Percentiles rank a stretch among this genome's conserved stretches.
Evolutionary conservation across 2,888 invertebrate species (phyloP).

Genomic region (Acronicta psi): DNA sequence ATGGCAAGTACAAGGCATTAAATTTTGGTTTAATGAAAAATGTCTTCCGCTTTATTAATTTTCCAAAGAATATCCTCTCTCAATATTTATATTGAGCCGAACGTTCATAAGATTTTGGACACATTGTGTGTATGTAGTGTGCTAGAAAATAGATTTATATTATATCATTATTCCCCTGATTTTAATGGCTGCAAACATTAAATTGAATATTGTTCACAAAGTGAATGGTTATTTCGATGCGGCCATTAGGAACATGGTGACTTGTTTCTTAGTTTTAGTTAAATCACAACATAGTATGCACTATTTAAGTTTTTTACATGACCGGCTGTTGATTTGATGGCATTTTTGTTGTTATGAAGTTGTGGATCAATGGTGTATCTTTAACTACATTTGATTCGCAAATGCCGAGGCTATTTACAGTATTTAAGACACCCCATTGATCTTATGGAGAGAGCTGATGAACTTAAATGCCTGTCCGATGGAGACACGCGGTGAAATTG

Average conservation of each 20-base stretch:
- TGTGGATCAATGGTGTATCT: conserved; percentile 62
- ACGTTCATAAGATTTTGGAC: conserved; percentile 43
- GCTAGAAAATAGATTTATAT: conserved; percentile 60
- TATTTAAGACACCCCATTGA: conserved; percentile 60
- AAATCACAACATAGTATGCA: conserved; percentile 74
- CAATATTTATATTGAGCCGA: conserved; percentile 28
- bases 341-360: conserved; percentile 55
- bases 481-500: conserved; percentile 23
- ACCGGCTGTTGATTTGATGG: conserved; percentile 71
- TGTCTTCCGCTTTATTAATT: conserved; percentile 58
- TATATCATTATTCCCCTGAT: conserved; percentile 56
- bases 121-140: conserved; percentile 60
- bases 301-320: conserved; percentile 77
- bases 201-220: conserved; percentile 65
- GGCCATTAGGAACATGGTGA: conserved; percentile 62
- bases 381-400: conserved; percentile 31
- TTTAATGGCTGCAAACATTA: conserved; percentile 57
- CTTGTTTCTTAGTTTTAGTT: conserved; percentile 76
- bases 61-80: conserved; percentile 57
- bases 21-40: conserved; percentile 49
- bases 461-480: conserved; percentile 41
- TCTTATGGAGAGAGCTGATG: conserved; percentile 43
- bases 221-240: conserved; percentile 61
- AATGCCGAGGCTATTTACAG: conserved; percentile 69
- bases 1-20: conserved; percentile 57